Conservation (phyloP, 2,113 vertebrate genomes). For the Hypocryptadius cinnamomeus region DNA sequence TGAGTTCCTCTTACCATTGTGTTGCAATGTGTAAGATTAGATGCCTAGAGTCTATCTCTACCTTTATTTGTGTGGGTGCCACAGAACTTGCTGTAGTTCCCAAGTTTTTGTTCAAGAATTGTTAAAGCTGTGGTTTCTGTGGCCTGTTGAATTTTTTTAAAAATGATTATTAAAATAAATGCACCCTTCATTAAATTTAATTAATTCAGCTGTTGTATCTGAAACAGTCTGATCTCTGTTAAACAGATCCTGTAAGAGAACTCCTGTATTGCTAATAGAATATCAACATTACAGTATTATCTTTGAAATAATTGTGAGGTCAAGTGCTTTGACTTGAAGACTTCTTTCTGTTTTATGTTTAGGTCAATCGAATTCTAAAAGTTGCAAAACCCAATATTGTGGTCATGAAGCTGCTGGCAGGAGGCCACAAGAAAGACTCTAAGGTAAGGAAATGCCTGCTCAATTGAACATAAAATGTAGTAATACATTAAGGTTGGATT, state of each 20-base stretch:
- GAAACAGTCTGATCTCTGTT: neutral
- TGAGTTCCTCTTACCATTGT: neutral
- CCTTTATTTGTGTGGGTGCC: neutral
- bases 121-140: neutral
- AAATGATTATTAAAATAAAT: neutral
- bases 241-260: neutral
- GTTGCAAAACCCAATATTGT: constrained; percentile 98
- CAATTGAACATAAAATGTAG: neutral
- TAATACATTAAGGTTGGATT: neutral
- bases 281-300: neutral
- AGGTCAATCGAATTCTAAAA: constrained; percentile 93
- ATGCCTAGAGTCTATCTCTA: neutral
- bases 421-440: constrained; percentile 97
- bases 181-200: neutral
- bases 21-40: neutral
- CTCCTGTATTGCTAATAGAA: neutral
- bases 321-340: neutral
- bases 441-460: constrained; percentile 75
- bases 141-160: neutral
- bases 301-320: neutral
- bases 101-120: neutral
- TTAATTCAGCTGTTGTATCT: neutral
- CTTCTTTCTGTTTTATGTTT: constrained; percentile 28
- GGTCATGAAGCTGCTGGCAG: constrained; percentile 95
- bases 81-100: neutral